Conservation (phyloP, 2,113 vertebrate species). For the Sterrhoptilus dennistouni region DNA sequence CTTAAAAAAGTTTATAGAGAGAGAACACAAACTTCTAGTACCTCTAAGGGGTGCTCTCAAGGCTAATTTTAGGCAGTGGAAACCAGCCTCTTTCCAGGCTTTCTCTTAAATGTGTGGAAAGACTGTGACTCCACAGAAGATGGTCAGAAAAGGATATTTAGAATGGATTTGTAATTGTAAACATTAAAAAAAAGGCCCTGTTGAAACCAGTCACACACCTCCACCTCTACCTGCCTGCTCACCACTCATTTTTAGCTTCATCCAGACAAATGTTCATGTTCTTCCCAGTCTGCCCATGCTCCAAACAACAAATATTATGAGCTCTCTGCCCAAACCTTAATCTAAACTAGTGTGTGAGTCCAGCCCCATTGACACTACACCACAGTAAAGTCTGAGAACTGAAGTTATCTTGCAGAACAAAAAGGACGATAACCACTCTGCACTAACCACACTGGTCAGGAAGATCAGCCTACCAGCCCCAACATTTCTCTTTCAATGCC, state of each 20-base stretch:
- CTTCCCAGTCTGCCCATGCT: background rate
- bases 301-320: background rate
- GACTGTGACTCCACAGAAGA: background rate
- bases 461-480: background rate
- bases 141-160: background rate
- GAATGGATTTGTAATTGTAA: background rate
- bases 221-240: background rate
- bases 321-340: background rate
- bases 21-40: background rate
- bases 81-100: background rate
- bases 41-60: background rate
- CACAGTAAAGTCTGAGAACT: background rate
- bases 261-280: background rate
- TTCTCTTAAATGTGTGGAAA: background rate
- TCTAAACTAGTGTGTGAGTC: background rate
- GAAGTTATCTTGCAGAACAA: background rate
- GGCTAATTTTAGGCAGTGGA: background rate
- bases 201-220: background rate
- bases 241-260: background rate
- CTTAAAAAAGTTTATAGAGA: background rate
- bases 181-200: accelerated
- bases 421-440: background rate
- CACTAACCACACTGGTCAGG: background rate
- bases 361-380: background rate
- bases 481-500: background rate